phyloP scores from a whole-genome alignment of 37 sponge, comb jelly and placozoan genomes.

The Amphimedon queenslandica region DNA sequence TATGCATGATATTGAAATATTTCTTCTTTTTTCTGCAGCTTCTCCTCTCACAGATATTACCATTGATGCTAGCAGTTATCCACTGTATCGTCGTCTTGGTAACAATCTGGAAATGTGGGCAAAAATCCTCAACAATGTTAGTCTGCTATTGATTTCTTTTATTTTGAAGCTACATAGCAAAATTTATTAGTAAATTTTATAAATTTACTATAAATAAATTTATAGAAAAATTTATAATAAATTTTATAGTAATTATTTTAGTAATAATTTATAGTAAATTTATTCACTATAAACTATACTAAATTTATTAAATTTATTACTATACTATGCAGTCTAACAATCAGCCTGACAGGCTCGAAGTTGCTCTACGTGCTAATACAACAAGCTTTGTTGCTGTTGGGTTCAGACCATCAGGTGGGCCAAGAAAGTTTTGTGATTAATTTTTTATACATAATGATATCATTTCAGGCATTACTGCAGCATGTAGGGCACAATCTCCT shows the following conservation, averaged over 20 bases:
- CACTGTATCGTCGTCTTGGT: conserved; percentile 9
- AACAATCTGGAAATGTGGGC: conserved; percentile 36
- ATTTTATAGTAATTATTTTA: not conserved
- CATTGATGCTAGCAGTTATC: conserved; percentile 25
- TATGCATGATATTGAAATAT: not conserved
- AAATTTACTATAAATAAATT: too few species aligned
- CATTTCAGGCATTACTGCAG: conserved; percentile 13
- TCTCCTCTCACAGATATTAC: conserved; percentile 13
- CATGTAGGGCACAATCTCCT: conserved; percentile 30
- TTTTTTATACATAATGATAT: not conserved
- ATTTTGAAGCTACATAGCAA: not conserved
- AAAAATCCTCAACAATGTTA: too few species aligned
- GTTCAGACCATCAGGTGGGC: conserved; percentile 23
- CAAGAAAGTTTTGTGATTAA: not conserved
- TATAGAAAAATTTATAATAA: not conserved
- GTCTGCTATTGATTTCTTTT: not conserved
- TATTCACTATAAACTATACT: too few species aligned
- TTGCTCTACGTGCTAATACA: conserved; percentile 38
- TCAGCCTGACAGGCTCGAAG: conserved; percentile 43
- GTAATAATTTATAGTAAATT: too few species aligned
- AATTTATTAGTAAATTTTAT: too few species aligned
- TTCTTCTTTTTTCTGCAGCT: conserved; percentile 7
- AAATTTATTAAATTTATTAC: too few species aligned
- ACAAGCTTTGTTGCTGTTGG: conserved; percentile 55
- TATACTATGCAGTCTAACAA: too few species aligned